Base-by-base conservation (phyloP, 2,888 invertebrate genomes). In the Cataglyphis cursor region DNA sequence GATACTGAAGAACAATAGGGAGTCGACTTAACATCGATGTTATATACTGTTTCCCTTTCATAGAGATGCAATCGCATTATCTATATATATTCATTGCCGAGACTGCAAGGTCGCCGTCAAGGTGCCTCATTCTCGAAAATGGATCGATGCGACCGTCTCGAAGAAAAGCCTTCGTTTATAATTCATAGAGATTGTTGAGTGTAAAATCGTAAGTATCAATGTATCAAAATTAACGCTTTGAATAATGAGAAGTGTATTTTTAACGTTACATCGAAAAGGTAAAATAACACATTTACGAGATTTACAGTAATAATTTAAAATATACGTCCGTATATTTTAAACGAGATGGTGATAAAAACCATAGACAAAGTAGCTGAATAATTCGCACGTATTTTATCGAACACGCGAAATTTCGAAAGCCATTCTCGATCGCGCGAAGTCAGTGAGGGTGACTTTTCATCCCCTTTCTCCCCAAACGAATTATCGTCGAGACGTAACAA, bases 21-120 rank as follows among this genome's bases (percentile, higher is more conserved):
- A 89, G 75, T 83, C 88, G 82, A 87, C 85, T 86, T 83, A 85
- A 84, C 85, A 81, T 84, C n/a, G n/a, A 87, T 89, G 89, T 86
- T 82, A 87, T 54, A 31, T 57, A 82, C 81, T 82, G 82, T 87
- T 90, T 84, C 82, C 85, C 76, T 84, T 75, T 75, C 59, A 59
- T 88, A 74, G 83, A 74, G 83, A 82, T 65, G 72, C 84, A 83
- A 87, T 84, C 84, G 83, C 73, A 72, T 68, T 70, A 75, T 81
- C 48, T 24, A 54, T 38, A n/a, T 38, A 73, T 54, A 70, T 61
- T 72, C 38, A 72, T 81, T 82, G 70, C 35, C 66, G 24, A 64
- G 62, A 38, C 54, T 85, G 89, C 87, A 89, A 87, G 89, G 84
- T 89, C 89, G 87, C 72, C 81, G 28, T 62, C 76, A 78, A 80